Percentiles rank a stretch among this genome's conserved stretches.
phyloP scores from a whole-genome alignment of 2,797 vertebrate genomes.

The Periparus ater region DNA sequence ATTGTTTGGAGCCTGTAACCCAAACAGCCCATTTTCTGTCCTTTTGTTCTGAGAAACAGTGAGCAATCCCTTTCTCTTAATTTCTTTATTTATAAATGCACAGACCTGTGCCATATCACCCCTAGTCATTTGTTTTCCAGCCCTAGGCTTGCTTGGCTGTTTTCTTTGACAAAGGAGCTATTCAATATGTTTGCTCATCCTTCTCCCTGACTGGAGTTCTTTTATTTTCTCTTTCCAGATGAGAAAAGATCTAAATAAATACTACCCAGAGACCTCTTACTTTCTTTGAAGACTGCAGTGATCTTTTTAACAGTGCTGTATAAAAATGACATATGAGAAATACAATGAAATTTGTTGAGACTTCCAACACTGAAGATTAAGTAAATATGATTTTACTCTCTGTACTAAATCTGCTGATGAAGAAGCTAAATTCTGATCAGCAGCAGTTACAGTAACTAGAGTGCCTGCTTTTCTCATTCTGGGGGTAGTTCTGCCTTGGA shows the following conservation, averaged over 20 bases:
- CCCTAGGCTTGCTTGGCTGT: not conserved
- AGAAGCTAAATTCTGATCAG: constrained; percentile 22
- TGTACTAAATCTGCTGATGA: constrained; percentile 1
- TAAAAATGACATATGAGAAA: constrained; percentile 33
- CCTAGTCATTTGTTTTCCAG: not conserved
- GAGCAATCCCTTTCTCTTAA: not conserved
- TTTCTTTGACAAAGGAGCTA: not conserved
- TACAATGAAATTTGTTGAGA: constrained; percentile 9
- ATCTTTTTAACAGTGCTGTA: not conserved
- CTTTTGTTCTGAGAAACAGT: not conserved
- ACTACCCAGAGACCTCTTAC: constrained; percentile 18
- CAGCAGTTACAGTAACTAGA: not conserved
- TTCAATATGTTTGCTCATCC: not conserved
- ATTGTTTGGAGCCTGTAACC: not conserved
- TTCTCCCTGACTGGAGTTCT: not conserved
- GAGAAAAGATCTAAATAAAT: constrained; percentile 26
- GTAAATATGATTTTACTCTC: constrained; percentile 25
- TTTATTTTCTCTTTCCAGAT: constrained; percentile 30
- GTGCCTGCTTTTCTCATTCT: not conserved
- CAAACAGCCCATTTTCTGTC: not conserved
- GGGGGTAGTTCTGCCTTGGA: constrained; percentile 9
- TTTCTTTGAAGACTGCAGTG: constrained; percentile 12
- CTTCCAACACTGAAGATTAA: constrained; percentile 18
- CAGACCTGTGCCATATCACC: not conserved
- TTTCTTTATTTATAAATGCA: not conserved